Base-by-base conservation (phyloP, 2,888 invertebrate species). In the Petrophora chlorosata region DNA sequence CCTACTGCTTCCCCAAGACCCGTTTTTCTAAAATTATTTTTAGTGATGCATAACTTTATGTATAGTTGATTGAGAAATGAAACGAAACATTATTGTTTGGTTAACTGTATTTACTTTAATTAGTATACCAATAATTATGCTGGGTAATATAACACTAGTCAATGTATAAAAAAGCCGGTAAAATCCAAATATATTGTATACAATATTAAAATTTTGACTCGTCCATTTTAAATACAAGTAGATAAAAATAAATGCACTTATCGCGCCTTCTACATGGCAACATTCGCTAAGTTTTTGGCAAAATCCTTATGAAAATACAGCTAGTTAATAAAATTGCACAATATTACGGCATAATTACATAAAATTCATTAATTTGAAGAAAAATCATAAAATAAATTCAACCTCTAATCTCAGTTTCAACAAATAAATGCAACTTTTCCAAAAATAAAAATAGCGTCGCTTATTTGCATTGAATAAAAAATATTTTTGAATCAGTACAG, bases 161-260 rank as follows among this genome's bases (percentile, higher is more conserved):
- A 82, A 76, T 80, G 76, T 85, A 82, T 82, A 82, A 76, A 82
- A 81, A 81, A 84, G 82, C 80, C 78, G 70, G 73, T 76, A 76
- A 76, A 74, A 72, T 78, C 73, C 73, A 70, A 76, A 78, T 70
- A 68, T 66, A 67, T 73, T 76, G 69, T 74, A 76, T 72, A 78
- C 65, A 71, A 58, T 68, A 76, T 67, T 70, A 64, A 69, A 78
- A 72, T 80, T 82, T 80, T 63, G 72, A 72, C 68, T 59, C 61
- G 61, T 55, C 67, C 56, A 63, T 71, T 70, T 40, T 41, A 71
- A 74, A 73, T 75, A 75, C 69, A 70, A 61, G 66, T 77, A 75
- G 78, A 80, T 76, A 79, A 81, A 79, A 84, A 84, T 84, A 86
- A 86, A 85, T 85, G 85, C 85, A 85, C 76, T 76, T 74, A 73